Conservation (phyloP, 1,140 invertebrate genomes). For the Globodera rostochiensis region DNA sequence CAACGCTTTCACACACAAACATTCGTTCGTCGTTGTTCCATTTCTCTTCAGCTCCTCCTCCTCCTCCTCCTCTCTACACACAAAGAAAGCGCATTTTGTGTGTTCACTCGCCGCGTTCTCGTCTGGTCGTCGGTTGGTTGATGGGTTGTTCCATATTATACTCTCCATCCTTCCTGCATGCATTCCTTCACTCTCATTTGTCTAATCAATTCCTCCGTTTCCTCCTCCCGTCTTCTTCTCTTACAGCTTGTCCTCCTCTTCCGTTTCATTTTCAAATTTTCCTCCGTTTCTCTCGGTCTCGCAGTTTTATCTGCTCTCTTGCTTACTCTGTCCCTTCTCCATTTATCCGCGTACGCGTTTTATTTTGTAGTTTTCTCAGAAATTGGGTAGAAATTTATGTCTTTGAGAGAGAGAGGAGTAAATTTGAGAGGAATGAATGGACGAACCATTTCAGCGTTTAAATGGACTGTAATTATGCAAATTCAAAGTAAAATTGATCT, state of each 20-base stretch:
- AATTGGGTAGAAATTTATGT: background rate
- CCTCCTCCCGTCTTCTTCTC: background rate
- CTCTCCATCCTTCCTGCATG: background rate
- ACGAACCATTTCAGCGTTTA: background rate
- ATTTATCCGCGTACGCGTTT: background rate
- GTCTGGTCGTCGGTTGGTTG: no score
- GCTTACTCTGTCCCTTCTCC: no score
- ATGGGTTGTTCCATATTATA: no score
- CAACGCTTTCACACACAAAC: no score
- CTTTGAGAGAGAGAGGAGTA: background rate
- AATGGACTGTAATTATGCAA: no score
- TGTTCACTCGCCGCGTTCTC: no score
- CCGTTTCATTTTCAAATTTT: background rate
- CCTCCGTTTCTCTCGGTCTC: background rate
- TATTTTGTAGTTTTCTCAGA: conserved; percentile 9
- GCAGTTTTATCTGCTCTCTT: background rate
- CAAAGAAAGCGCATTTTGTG: no score
- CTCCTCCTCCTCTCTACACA: no score
- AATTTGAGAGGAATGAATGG: background rate
- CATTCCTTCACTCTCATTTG: background rate
- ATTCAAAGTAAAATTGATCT: no score
- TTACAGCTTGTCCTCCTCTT: background rate
- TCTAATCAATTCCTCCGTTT: background rate
- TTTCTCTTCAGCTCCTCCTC: no score
- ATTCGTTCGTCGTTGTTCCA: no score